Evolutionary conservation across 2,113 vertebrate species (phyloP).

Genomic region (Rhegmatorhina hoffmannsi): DNA sequence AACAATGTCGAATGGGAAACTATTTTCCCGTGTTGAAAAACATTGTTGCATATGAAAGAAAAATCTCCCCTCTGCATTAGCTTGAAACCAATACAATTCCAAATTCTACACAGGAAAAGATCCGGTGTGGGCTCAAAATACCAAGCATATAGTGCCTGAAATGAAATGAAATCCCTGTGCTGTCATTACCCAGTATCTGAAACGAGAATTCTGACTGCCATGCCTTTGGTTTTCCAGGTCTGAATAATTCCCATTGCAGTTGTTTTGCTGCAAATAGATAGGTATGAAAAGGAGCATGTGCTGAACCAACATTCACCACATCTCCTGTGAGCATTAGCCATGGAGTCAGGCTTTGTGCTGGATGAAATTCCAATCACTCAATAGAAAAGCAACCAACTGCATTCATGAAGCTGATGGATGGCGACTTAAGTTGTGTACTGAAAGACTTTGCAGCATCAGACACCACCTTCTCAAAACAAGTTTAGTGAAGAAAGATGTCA

Average conservation of each 20-base stretch:
- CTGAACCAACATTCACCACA: not conserved
- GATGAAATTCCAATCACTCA: not conserved
- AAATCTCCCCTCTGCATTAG: fast-evolving
- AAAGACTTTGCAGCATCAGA: not conserved
- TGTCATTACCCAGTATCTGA: not conserved
- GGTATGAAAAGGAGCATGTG: not conserved
- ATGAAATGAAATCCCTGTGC: not conserved
- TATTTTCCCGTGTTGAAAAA: not conserved
- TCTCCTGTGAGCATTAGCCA: not conserved
- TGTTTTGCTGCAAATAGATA: not conserved
- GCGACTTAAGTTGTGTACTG: not conserved
- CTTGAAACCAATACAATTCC: not conserved
- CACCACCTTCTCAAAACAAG: not conserved
- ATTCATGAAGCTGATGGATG: not conserved
- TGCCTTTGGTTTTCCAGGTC: not conserved
- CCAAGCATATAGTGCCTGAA: not conserved
- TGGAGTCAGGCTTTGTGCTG: not conserved
- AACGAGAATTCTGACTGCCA: not conserved
- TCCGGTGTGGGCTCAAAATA: not conserved
- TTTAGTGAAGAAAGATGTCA: not conserved
- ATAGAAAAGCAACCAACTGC: not conserved
- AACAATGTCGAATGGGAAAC: not conserved
- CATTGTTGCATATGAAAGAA: not conserved
- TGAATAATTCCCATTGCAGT: not conserved
- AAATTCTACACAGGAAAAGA: not conserved